Percentiles rank a stretch among this genome's conserved stretches.
phyloP scores from a whole-genome alignment of 2,113 vertebrate species.

The Alaudala cheleensis region DNA sequence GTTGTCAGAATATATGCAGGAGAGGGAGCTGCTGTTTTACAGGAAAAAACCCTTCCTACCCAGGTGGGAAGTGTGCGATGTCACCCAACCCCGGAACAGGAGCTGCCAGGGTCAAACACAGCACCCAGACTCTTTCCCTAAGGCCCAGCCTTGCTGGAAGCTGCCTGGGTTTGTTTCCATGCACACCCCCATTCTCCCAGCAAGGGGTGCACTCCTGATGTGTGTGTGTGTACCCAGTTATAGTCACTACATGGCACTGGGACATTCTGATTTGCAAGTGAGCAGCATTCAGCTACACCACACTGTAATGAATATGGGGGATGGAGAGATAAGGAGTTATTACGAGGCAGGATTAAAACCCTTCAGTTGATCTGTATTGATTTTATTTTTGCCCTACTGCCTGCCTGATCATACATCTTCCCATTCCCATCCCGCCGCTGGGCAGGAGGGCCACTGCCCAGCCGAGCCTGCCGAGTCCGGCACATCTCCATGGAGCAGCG shows the following conservation, averaged over 20 bases:
- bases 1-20: neutral
- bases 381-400: neutral
- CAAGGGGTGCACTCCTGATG: neutral
- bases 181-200: neutral
- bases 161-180: neutral
- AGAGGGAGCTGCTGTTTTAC: neutral
- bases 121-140: neutral
- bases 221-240: neutral
- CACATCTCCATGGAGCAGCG: neutral
- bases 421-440: neutral
- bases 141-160: neutral
- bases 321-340: neutral
- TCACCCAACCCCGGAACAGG: neutral
- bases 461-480: neutral
- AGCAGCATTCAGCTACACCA: neutral
- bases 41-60: neutral
- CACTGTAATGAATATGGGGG: neutral
- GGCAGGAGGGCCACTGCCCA: neutral
- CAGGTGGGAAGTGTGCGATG: neutral
- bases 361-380: neutral
- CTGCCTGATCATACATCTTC: neutral
- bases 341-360: slow-evolving; percentile 18
- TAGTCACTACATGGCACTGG: neutral
- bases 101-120: neutral
- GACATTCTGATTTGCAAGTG: neutral